Evolutionary conservation across 2,113 vertebrate genomes (phyloP), one percentile per base, ranked within the genome.

Genomic region (Barnardius zonarius): DNA sequence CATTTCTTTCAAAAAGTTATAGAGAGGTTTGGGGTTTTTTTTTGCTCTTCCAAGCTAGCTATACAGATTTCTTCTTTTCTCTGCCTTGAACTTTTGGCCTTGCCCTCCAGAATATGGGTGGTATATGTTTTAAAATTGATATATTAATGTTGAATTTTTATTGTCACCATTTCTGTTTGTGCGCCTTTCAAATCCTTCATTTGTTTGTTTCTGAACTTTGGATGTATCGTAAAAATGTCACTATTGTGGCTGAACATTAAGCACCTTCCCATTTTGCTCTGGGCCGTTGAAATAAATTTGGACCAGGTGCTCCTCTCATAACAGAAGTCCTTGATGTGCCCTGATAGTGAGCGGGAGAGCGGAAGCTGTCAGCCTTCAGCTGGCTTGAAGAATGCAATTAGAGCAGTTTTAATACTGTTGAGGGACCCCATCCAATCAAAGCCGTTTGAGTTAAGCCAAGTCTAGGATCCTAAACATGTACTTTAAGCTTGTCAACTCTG

Each of bases 141-240:
- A 96, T 98, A 98, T 97, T 97, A 97, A 98, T 97, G 97, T 98
- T 98, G 98, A 98, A 96, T 98, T 98, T 98, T 98, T 98, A 98
- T 98, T 98, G 98, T 98, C 98, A 98, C 97, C 17, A 17, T 98
- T 98, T 98, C 98, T 98, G 97, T 98, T 98, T 97, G 46, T 94
- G 93, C 52, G 73, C 96, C 98, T 98, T 98, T 98, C 98, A 98
- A 98, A 98, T 97, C 96, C 97, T 98, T 98, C 98, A 97, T 98
- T 98, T 98, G 98, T 98, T 98, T 98, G 98, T 98, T 98, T 98
- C 98, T 98, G 96, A 98, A 98, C 98, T 98, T 98, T 95, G 97
- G 97, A 92, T 90, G 70, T 98, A 95, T 98, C 98, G 97, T 99
- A 99, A 99, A 99, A 99, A 98, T 99, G 99, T 99, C 99, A 99